Percentiles rank a stretch among this genome's conserved stretches.
These are phyloP conservation scores for Drosophila sucinea DNA, from an alignment of 1,140 invertebrate genomes.

Conservation along the genomic window DNA sequence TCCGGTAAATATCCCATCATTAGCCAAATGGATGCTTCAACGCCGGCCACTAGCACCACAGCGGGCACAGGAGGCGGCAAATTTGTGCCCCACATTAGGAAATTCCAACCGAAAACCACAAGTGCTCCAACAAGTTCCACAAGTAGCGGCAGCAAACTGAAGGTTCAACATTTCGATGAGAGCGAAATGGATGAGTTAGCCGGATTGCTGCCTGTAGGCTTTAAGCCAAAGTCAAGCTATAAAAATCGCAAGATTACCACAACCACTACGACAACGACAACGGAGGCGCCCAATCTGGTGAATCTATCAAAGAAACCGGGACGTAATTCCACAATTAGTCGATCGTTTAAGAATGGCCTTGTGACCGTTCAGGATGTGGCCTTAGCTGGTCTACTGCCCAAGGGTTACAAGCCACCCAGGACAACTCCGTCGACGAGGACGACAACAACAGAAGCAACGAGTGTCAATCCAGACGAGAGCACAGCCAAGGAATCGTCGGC, in stretches of 20 bases:
- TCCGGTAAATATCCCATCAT: constrained; percentile 85
- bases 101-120: constrained; percentile 85
- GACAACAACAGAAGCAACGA: constrained; percentile 55
- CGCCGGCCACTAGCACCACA: constrained; percentile 58
- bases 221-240: constrained; percentile 84
- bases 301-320: constrained; percentile 56
- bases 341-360: constrained; percentile 75
- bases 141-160: constrained; percentile 76
- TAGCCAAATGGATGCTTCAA: constrained; percentile 71
- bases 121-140: constrained; percentile 85
- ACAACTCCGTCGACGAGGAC: constrained; percentile 83
- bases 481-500: constrained; percentile 37
- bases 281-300: constrained; percentile 34
- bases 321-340: constrained; percentile 79
- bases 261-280: constrained; percentile 84
- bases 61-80: constrained; percentile 35
- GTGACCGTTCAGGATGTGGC: constrained; percentile 79
- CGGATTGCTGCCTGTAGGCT: constrained; percentile 86
- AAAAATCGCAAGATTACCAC: constrained; percentile 85
- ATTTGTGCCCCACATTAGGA: constrained; percentile 78
- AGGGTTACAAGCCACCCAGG: constrained; percentile 85
- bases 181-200: constrained; percentile 86
- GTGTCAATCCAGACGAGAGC: constrained; percentile 14
- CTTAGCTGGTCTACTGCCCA: constrained; percentile 85
- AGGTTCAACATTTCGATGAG: constrained; percentile 88